Base-by-base conservation (phyloP, 2,113 vertebrate species). In the Ptyas mucosa region DNA sequence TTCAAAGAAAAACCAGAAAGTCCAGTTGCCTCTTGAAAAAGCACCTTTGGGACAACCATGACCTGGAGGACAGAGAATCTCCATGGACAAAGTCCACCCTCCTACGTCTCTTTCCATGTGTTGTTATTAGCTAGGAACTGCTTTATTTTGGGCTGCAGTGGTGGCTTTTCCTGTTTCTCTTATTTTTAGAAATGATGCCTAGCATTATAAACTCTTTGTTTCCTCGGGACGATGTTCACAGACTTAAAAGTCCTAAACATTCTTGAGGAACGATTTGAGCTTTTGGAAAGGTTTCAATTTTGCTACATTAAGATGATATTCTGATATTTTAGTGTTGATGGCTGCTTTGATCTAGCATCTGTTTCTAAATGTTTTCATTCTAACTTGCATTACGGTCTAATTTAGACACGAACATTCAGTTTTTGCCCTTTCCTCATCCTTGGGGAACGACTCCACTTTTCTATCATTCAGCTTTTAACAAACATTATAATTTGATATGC, bases 391-490 rank as follows among this genome's bases (percentile, higher is more conserved):
- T 34, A 15, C 34, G 18, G 64, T 34, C 15, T 34, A 34, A 75
- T 34, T 18, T 34, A 75, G 14, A 29, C 51, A 18, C 1, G 1
- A n/a, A n/a, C 3, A 5, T 24, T 86, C 49, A 52, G 8, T 6
- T 52, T 24, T 52, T 87, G 24, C 81, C 15, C 46, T 26, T 10
- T 57, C 20, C n/a, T 51, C 0, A 0, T 34, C 49, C 10, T 1
- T 64, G 0, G 3, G 90, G 93, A 46, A 10, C 0, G 0, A 0
- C 20, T 0, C 49, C 34, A 0, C 0, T 89, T 86, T 49, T 6
- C 9, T 0, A 0, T 39, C 0, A 0, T 1, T 34, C 0, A 5
- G 21, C 64, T 93, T 46, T 86, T 53, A 86, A 87, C 49, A 93
- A 91, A 6, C 8, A 29, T 18, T 1, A 18, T 23, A 52, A 87